A percentile compares a stretch with the other conserved stretches of the same genome.
These are phyloP conservation scores for Xiphophorus couchianus DNA, from an alignment of 2,113 vertebrate species.

Conservation along the genomic window DNA sequence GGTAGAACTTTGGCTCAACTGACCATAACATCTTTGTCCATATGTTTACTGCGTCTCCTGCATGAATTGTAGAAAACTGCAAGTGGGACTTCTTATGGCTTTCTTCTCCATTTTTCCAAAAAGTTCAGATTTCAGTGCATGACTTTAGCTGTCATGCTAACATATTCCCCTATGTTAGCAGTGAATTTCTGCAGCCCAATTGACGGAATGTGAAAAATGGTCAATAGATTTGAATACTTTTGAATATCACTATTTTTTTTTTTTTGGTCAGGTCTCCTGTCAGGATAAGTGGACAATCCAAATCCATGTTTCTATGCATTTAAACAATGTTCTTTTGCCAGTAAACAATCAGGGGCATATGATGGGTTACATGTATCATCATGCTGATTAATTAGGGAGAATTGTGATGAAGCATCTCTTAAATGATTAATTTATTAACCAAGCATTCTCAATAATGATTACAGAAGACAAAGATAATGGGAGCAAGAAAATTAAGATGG, in stretches of 20 bases:
- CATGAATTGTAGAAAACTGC: not conserved
- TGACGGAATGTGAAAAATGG: not conserved
- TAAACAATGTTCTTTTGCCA: not conserved
- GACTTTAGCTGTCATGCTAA: not conserved
- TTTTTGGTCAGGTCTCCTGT: conserved; percentile 15
- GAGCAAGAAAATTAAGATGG: conserved; percentile 1
- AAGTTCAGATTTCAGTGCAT: not conserved
- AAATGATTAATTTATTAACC: conserved; percentile 10
- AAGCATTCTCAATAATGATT: conserved; percentile 12
- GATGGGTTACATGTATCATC: not conserved
- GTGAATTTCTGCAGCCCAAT: not conserved
- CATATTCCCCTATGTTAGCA: not conserved
- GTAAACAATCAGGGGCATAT: not conserved
- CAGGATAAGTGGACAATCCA: conserved; percentile 28
- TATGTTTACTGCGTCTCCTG: not conserved
- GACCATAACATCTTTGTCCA: not conserved
- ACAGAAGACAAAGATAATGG: conserved; percentile 39
- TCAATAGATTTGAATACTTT: not conserved
- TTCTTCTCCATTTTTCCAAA: not conserved
- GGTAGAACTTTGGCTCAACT: not conserved
- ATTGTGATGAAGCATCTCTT: not conserved
- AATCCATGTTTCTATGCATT: not conserved
- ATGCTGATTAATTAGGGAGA: not conserved
- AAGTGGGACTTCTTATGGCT: not conserved
- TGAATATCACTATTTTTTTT: not conserved